phyloP scores from a whole-genome alignment of 1,140 invertebrate genomes.

The Trissolcus basalis region DNA sequence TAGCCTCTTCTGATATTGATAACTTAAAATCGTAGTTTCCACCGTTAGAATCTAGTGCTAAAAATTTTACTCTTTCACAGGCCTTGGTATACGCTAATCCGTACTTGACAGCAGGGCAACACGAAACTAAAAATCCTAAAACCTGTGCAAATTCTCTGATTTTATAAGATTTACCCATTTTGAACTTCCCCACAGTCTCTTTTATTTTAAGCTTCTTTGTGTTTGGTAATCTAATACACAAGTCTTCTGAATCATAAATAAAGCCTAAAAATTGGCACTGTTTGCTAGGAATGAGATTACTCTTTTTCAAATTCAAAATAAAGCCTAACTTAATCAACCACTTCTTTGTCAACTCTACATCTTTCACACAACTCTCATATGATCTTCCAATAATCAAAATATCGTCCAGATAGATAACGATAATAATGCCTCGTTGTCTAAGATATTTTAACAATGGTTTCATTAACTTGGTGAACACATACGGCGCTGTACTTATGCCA shows the following conservation, averaged over 20 bases:
- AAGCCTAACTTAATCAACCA: too few relatives aligned
- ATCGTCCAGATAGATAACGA: slow-evolving; percentile 40
- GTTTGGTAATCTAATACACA: not conserved
- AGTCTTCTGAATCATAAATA: slow-evolving; percentile 48
- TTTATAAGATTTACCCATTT: slow-evolving; percentile 5
- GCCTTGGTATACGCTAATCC: slow-evolving; percentile 1
- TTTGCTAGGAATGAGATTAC: slow-evolving; percentile 30
- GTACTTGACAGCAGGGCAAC: slow-evolving; percentile 8
- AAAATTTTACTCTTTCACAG: slow-evolving; percentile 23
- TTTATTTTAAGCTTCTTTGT: not conserved
- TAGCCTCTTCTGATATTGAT: not conserved
- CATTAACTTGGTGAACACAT: slow-evolving; percentile 55
- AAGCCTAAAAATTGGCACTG: slow-evolving; percentile 53
- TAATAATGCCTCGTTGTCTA: slow-evolving; percentile 20
- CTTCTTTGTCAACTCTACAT: slow-evolving; percentile 12
- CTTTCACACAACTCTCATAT: slow-evolving; percentile 13
- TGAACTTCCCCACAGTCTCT: not conserved
- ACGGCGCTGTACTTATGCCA: slow-evolving; percentile 56
- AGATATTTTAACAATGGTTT: slow-evolving; percentile 29
- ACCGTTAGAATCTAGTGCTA: slow-evolving; percentile 15
- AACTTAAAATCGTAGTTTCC: slow-evolving; percentile 26
- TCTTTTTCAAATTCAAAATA: slow-evolving; percentile 39
- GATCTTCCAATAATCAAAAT: slow-evolving; percentile 29
- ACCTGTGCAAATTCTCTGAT: slow-evolving; percentile 27
- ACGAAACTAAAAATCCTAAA: slow-evolving; percentile 24